phyloP scores from a whole-genome alignment of 2,888 invertebrate species.

The Pelosia muscerda region DNA sequence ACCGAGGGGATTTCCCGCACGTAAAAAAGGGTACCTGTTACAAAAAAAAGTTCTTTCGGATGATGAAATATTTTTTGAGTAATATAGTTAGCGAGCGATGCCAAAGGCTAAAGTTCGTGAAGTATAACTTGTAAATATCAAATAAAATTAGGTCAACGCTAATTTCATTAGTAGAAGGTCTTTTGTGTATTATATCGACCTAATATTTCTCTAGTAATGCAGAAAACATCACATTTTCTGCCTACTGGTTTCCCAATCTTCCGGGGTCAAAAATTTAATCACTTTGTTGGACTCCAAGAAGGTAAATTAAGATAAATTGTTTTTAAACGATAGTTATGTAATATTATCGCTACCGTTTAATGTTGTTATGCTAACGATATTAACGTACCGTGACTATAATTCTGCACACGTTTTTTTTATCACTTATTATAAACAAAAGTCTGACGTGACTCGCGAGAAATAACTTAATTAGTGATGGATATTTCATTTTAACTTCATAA shows the following conservation, averaged over 20 bases:
- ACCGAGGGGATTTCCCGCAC: too few species aligned
- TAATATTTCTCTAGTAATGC: too few species aligned
- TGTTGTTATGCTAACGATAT: slow-evolving; percentile 18
- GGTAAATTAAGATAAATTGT: background rate
- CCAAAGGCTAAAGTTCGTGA: too few species aligned
- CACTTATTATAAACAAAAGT: slow-evolving; percentile 12
- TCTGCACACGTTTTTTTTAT: slow-evolving; percentile 23
- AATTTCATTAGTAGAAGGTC: too few species aligned
- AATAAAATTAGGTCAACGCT: too few species aligned
- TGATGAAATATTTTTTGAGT: too few species aligned
- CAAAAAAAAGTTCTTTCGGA: too few species aligned
- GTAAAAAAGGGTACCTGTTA: too few species aligned
- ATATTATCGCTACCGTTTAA: slow-evolving; percentile 14
- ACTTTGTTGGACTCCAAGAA: background rate
- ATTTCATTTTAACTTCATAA: slow-evolving; percentile 8
- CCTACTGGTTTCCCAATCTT: background rate
- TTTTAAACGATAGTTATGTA: slow-evolving; percentile 9
- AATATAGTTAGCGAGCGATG: too few species aligned
- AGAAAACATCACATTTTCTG: background rate
- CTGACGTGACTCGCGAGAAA: slow-evolving; percentile 6
- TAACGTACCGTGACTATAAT: slow-evolving; percentile 21
- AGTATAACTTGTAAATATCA: too few species aligned
- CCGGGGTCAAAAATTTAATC: background rate
- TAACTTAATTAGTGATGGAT: slow-evolving; percentile 14
- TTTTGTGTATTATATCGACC: too few species aligned